A percentile compares a stretch with the other conserved stretches of the same genome.
These are phyloP conservation scores for Toxonevra muliebris DNA, from an alignment of 2,888 invertebrate genomes.

Conservation along the genomic window DNA sequence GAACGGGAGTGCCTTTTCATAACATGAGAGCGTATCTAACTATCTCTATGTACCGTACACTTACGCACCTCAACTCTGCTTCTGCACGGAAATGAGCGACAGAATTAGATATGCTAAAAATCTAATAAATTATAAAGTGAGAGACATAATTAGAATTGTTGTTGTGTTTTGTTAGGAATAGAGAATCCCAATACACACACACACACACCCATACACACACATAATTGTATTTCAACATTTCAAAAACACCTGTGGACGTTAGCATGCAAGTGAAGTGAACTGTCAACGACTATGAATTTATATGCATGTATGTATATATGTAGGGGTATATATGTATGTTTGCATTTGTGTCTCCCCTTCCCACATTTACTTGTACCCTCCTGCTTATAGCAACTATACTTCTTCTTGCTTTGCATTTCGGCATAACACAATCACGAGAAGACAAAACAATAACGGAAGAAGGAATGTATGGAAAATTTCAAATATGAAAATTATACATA, in stretches of 20 bases:
- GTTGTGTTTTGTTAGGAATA: neutral
- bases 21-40: too few relatives aligned
- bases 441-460: too few relatives aligned
- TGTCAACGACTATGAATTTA: neutral
- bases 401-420: too few relatives aligned
- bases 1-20: neutral
- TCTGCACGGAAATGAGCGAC: too few relatives aligned
- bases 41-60: too few relatives aligned
- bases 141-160: conserved; percentile 4
- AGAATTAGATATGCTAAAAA: too few relatives aligned
- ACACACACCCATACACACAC: too few relatives aligned
- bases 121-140: neutral
- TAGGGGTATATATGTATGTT: neutral
- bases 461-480: neutral
- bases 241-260: neutral
- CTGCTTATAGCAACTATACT: too few relatives aligned
- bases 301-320: neutral
- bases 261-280: neutral
- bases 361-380: neutral
- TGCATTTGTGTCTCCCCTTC: neutral
- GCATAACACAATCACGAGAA: too few relatives aligned
- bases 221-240: too few relatives aligned
- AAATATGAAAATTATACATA: neutral
- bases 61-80: too few relatives aligned
- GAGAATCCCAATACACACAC: too few relatives aligned